Evolutionary conservation across 1,140 invertebrate species (phyloP), one percentile per base, ranked within the genome.

Genomic region (Aphaenogaster rudis): DNA sequence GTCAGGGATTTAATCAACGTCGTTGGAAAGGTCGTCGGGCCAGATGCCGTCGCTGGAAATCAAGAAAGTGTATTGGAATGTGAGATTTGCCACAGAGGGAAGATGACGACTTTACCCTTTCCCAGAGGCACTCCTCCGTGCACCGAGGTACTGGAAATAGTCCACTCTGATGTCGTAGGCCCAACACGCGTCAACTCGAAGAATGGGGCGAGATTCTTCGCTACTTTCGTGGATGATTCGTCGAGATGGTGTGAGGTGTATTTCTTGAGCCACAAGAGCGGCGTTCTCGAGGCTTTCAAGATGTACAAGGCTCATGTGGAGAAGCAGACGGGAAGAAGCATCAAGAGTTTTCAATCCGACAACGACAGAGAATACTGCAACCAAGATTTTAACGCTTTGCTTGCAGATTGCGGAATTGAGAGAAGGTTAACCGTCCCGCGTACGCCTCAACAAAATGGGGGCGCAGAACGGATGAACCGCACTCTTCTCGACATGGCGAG

Each of bases 291-390:
- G 3, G 50, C 50, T 4, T 52, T 52, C 50, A 52, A 52, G 15
- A 52, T 52, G 45, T 45, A 45, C 45, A 45, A 45, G 8, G 36
- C 45, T 15, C 21, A 57, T 21, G 79, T 39, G 15, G 79, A 82
- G 45, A 69, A 71, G n/a, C 33, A 21, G 9, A 45, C 64, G 4
- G 79, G 54, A n/a, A 28, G 63, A n/a, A 82, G 45, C 45, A 71
- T 82, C 8, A 69, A 82, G 42, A 15, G 15, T 33, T 13, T 82
- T 6, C 64, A 71, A 28, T 21, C 66, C n/a, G 80, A 84, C 28
- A 72, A 84, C 63, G 80, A 69, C 0, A 90, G n/a, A 17, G 92
- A 94, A 78, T 95, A 92, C 66, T 78, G 54, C 13, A 94, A 93
- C 86, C 50, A 89, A 61, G 76, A 91, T 21, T 87, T 95, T 48